Conservation (phyloP, 2,113 vertebrate species). For the Takifugu flavidus region DNA sequence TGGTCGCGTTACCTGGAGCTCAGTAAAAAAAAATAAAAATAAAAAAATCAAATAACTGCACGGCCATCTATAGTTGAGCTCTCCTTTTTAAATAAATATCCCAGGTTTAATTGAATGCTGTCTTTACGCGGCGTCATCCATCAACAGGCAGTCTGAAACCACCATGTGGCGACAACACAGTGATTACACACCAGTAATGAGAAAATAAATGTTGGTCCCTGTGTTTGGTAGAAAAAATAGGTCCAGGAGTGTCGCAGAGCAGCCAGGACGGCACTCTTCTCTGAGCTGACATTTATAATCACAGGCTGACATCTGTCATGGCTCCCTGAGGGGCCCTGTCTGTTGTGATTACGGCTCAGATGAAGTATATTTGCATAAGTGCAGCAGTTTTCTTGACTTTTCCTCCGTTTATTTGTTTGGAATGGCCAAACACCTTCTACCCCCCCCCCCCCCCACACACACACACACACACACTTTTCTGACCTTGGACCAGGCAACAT, state of each 20-base stretch:
- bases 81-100: neutral
- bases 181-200: conserved; percentile 53
- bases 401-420: neutral
- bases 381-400: conserved; percentile 4
- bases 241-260: conserved; percentile 30
- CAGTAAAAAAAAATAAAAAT: too few species aligned
- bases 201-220: conserved; percentile 55
- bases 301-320: conserved; percentile 73
- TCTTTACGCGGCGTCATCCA: conserved; percentile 41
- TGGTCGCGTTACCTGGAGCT: too few species aligned
- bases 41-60: too few species aligned
- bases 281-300: conserved; percentile 68
- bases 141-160: conserved; percentile 49
- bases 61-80: too few species aligned
- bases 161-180: conserved; percentile 40
- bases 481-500: too few species aligned
- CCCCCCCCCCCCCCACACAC: too few species aligned
- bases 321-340: conserved; percentile 67
- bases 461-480: too few species aligned
- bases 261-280: conserved; percentile 18
- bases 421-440: neutral
- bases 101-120: conserved; percentile 32
- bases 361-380: conserved; percentile 64
- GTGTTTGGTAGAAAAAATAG: conserved; percentile 46
- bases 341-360: conserved; percentile 65